A percentile compares a stretch with the other conserved stretches of the same genome.
Evolutionary conservation across 2,797 vertebrate genomes (phyloP).

Genomic region (Alca torda): DNA sequence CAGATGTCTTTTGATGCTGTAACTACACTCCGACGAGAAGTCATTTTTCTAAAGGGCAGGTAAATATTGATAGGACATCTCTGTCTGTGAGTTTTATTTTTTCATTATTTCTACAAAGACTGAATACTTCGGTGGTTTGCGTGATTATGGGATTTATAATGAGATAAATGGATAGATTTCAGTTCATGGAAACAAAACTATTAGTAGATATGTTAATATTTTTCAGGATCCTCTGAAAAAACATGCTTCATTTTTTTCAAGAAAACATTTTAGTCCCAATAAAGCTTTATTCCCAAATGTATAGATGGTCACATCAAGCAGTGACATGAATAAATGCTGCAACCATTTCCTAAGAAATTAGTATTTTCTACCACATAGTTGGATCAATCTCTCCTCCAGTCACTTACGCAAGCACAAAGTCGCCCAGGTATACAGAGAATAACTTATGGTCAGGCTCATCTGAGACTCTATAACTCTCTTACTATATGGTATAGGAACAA

Average conservation of each 20-base stretch:
- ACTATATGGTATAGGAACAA: neutral
- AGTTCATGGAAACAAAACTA: neutral
- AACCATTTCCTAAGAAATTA: neutral
- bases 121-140: neutral
- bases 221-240: neutral
- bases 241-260: neutral
- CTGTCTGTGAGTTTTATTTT: neutral
- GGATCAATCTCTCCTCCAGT: neutral
- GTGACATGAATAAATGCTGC: neutral
- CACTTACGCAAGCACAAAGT: neutral
- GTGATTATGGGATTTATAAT: neutral
- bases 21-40: constrained; percentile 80
- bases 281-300: neutral
- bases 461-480: neutral
- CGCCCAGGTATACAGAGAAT: neutral
- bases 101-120: neutral
- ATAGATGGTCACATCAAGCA: neutral
- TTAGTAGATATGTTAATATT: neutral
- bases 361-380: neutral
- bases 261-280: neutral
- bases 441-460: neutral
- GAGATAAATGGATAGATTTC: neutral
- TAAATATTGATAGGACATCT: constrained; percentile 52
- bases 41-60: constrained; percentile 89
- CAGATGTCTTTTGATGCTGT: constrained; percentile 81